Evolutionary conservation across 2,888 invertebrate species (phyloP), one percentile per base, ranked within the genome.

Genomic region (Odontothrips loti): DNA sequence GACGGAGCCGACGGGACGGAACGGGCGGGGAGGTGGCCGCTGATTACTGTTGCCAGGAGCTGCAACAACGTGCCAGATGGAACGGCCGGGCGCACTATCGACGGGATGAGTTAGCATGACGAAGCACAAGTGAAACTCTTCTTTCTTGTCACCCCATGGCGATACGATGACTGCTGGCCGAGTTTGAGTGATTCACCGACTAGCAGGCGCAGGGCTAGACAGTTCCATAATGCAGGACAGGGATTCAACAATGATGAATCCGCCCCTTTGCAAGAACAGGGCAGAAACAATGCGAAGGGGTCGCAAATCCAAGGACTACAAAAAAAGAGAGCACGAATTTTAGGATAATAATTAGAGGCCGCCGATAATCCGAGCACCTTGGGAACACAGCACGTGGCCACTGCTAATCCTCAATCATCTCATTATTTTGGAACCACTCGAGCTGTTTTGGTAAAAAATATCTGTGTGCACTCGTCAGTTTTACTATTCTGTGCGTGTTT

Each of bases 351-450:
- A 23, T 27, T 75, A 75, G 68, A 27, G 68, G 23, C 12, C 12
- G 27, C 4, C 68, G 23, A 43, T 75, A 27, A 75, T 75, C 27
- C 68, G 27, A 9, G 12, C 68, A 8, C 27, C 68, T n/a, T 23
- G 68, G 68, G 68, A 27, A 27, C 58, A 23, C 68, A 27, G 23
- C 68, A 75, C 68, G 68, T 75, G 68, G 0, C 58, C 17, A 58
- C 15, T 6, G 68, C 68, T 75, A 75, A 75, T 75, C 68, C 68
- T 23, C 68, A 75, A 75, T 75, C 68, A 75, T 75, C 68, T 75
- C 68, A 75, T 75, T 75, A 75, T 75, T 12, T 75, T 27, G 68
- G 23, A 27, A 75, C 23, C 68, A 75, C 68, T 75, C 68, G 23
- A 23, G 12, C 68, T 27, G 27, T 75, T 75, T 75, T 75, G 23